phyloP scores from a whole-genome alignment of 2,797 vertebrate genomes.

The Adrianichthys oophorus region DNA sequence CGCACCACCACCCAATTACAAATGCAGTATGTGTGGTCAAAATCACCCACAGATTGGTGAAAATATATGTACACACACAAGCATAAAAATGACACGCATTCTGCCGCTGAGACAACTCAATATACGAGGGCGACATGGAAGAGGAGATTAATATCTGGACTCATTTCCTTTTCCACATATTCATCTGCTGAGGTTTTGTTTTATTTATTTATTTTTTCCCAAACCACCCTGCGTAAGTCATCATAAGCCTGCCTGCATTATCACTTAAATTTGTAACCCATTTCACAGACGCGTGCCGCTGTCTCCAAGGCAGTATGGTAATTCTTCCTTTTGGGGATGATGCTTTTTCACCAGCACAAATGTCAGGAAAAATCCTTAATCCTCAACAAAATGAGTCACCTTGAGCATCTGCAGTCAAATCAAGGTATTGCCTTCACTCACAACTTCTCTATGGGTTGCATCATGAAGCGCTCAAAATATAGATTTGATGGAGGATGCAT shows the following conservation, averaged over 20 bases:
- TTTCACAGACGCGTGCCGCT: background rate
- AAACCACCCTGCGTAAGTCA: background rate
- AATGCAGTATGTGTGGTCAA: conserved; percentile 4
- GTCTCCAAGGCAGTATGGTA: background rate
- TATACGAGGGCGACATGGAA: conserved; percentile 13
- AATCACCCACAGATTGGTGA: background rate
- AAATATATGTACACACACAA: background rate
- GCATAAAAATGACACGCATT: background rate
- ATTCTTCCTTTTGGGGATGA: background rate
- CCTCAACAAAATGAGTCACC: conserved; percentile 47
- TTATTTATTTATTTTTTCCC: background rate
- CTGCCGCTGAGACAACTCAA: conserved; percentile 17
- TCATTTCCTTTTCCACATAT: conserved; percentile 29
- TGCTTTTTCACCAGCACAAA: conserved; percentile 11
- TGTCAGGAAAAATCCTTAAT: background rate
- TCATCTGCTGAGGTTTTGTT: conserved; percentile 7
- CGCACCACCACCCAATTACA: conserved; percentile 14
- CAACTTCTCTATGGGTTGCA: conserved; percentile 58
- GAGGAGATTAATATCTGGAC: conserved; percentile 50
- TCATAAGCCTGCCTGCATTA: conserved; percentile 14
- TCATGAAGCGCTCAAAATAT: conserved; percentile 44
- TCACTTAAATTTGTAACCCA: conserved; percentile 8
- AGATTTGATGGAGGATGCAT: conserved; percentile 6
- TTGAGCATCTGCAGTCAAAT: conserved; percentile 45
- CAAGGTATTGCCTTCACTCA: conserved; percentile 23